A percentile compares a stretch with the other conserved stretches of the same genome.
Conservation (phyloP, 92 coral and sea anemone genomes). For the Pocillopora meandrina region DNA sequence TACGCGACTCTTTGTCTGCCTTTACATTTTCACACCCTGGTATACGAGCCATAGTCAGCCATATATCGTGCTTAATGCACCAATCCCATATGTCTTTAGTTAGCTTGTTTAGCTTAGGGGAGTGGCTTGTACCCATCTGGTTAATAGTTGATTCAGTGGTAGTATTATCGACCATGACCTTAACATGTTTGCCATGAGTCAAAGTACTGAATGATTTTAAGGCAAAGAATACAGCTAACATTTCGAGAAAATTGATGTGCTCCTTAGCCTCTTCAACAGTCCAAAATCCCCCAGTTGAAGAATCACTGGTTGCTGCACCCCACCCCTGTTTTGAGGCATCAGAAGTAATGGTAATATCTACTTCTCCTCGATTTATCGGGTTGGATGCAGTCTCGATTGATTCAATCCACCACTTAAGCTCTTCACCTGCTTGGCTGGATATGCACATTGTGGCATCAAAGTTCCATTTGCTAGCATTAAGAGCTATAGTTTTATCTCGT, state of each 20-base stretch:
- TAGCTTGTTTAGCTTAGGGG: conserved; percentile 27
- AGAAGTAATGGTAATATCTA: too few relatives aligned
- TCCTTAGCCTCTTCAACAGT: conserved; percentile 30
- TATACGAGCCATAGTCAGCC: conserved; percentile 44
- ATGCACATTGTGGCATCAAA: conserved; percentile 39
- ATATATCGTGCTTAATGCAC: conserved; percentile 34
- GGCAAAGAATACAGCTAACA: neutral
- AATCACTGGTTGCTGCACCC: neutral
- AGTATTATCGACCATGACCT: conserved; percentile 21
- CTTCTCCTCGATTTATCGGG: too few relatives aligned
- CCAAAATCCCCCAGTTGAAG: conserved; percentile 35
- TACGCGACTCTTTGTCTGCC: neutral
- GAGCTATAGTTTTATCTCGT: conserved; percentile 43
- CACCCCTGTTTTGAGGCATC: too few relatives aligned
- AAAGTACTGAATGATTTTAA: conserved; percentile 14
- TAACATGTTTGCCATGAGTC: conserved; percentile 34
- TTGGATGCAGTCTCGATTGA: too few relatives aligned
- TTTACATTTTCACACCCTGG: conserved; percentile 27
- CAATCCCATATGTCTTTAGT: conserved; percentile 36
- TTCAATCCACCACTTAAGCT: too few relatives aligned
- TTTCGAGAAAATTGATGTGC: conserved; percentile 47
- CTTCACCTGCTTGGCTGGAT: neutral
- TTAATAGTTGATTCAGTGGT: conserved; percentile 43
- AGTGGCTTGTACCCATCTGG: conserved; percentile 65
- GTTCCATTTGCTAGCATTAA: conserved; percentile 25